These are phyloP conservation scores for Alosa sapidissima DNA, from an alignment of 2,797 vertebrate species.

Conservation along the genomic window DNA sequence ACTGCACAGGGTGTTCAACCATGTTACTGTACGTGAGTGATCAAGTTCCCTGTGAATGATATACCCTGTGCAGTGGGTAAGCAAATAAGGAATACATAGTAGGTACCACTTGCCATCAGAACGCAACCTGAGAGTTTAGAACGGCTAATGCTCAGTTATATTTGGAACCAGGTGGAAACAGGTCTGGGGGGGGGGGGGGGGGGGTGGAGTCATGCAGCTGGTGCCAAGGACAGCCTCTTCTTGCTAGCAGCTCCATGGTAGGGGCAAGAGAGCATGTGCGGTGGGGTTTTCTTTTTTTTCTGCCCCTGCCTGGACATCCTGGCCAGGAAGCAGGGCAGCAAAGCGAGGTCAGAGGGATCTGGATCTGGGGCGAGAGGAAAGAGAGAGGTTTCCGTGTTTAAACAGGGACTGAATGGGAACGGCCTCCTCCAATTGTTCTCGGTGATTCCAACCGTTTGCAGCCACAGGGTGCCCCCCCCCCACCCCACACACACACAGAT, in stretches of 20 bases:
- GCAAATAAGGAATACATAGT: too few species aligned
- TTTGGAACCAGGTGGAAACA: background rate
- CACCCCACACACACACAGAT: constrained; percentile 24
- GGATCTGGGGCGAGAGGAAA: constrained; percentile 43
- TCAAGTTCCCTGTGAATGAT: too few species aligned
- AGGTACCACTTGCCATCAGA: too few species aligned
- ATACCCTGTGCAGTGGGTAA: too few species aligned
- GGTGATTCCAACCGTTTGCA: constrained; percentile 38
- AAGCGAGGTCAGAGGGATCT: constrained; percentile 46
- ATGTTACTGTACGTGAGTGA: too few species aligned
- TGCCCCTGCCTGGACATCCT: constrained; percentile 43
- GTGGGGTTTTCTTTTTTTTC: background rate
- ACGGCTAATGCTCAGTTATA: constrained; percentile 14
- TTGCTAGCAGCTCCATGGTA: background rate
- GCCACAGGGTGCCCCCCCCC: constrained; percentile 41
- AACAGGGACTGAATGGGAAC: constrained; percentile 61
- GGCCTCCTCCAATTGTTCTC: constrained; percentile 72
- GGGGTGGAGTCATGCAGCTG: background rate
- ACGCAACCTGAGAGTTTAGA: background rate
- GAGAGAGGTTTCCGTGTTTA: constrained; percentile 66
- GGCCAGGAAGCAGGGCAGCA: constrained; percentile 43
- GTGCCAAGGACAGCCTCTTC: background rate
- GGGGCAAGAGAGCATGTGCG: background rate
- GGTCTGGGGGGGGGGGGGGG: background rate
- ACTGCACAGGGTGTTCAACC: too few species aligned